Evolutionary conservation across 2,888 invertebrate species (phyloP), one percentile per base, ranked within the genome.

Genomic region (Drosophila hamatofila): DNA sequence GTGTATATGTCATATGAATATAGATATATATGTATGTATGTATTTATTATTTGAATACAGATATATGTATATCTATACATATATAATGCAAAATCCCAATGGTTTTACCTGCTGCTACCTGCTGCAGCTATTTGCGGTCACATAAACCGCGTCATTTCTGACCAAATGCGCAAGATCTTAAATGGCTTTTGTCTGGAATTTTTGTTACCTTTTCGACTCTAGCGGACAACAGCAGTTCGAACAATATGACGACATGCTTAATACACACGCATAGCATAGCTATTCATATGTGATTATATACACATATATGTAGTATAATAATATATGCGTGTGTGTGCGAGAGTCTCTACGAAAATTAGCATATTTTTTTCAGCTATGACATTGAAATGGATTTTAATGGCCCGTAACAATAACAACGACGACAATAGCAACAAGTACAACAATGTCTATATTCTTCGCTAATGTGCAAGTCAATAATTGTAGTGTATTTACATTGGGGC

Each of bases 301-400:
- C 58, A 54, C 6, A 48, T 11, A 11, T 48, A 49, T 30, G 30
- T 6, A 9, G 8, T 35, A 35, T 37, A 37, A 49, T 49, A 49
- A 49, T 30, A 49, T 18, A 49, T 60, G 55, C 5, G 46, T 57
- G 61, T 48, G 60, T 59, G 61, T 48, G 63, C 48, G 54, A 54
- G 48, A 41, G 58, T 61, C 27, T 64, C 27, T 68, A 46, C 46
- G 67, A 37, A 74, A 87, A 88, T 87, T 87, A 83, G 83, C 87
- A 87, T 87, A 87, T 83, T 81, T 86, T 72, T 72, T 74, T 75
- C 71, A 69, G 86, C 75, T 57, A 67, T 89, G 88, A 89, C 88
- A 89, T 89, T 89, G 88, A 89, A 89, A 89, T 64, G 60, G 72
- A 81, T 83, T 85, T 88, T 85, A 81, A 88, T 85, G 81, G 81